These are phyloP conservation scores for Acromyrmex echinatior DNA, from an alignment of 1,140 invertebrate species.

Conservation along the genomic window DNA sequence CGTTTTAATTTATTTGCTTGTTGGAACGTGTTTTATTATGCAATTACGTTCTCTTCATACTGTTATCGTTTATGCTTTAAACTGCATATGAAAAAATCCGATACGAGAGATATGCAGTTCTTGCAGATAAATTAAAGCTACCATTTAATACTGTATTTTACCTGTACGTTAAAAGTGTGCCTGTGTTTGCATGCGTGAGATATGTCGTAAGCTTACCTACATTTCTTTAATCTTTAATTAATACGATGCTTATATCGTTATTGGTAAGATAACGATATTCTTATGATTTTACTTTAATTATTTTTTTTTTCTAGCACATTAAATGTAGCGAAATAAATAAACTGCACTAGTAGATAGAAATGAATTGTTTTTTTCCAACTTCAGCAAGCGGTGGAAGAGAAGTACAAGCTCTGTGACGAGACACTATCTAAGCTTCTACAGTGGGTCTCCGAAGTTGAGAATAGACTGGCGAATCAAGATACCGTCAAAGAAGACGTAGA, in stretches of 20 bases:
- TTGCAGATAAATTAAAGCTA: slow-evolving; percentile 84
- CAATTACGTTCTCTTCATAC: slow-evolving; percentile 55
- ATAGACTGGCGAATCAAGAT: slow-evolving; percentile 95
- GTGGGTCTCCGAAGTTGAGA: slow-evolving; percentile 95
- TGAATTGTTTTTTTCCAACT: slow-evolving; percentile 59
- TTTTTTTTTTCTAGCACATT: slow-evolving; percentile 55
- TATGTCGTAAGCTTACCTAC: slow-evolving; percentile 82
- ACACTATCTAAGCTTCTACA: slow-evolving; percentile 94
- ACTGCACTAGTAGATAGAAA: slow-evolving; percentile 39
- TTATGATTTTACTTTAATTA: slow-evolving; percentile 32
- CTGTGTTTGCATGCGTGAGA: slow-evolving; percentile 86
- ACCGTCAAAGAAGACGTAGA: slow-evolving; percentile 95
- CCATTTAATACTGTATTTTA: slow-evolving; percentile 79
- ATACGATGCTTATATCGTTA: slow-evolving; percentile 69
- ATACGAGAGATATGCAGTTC: slow-evolving; percentile 81
- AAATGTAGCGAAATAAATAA: slow-evolving; percentile 33
- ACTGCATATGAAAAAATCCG: slow-evolving; percentile 81
- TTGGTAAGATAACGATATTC: slow-evolving; percentile 82
- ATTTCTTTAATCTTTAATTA: slow-evolving; percentile 69
- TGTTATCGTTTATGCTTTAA: slow-evolving; percentile 75
- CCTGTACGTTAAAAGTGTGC: slow-evolving; percentile 82
- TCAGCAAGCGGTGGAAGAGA: slow-evolving; percentile 97
- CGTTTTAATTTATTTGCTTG: slow-evolving; percentile 69
- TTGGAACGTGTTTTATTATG: slow-evolving; percentile 65
- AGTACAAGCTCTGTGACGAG: slow-evolving; percentile 96